A percentile compares a stretch with the other conserved stretches of the same genome.
phyloP scores from a whole-genome alignment of 2,113 vertebrate species.

The Hippocampus mohnikei region DNA sequence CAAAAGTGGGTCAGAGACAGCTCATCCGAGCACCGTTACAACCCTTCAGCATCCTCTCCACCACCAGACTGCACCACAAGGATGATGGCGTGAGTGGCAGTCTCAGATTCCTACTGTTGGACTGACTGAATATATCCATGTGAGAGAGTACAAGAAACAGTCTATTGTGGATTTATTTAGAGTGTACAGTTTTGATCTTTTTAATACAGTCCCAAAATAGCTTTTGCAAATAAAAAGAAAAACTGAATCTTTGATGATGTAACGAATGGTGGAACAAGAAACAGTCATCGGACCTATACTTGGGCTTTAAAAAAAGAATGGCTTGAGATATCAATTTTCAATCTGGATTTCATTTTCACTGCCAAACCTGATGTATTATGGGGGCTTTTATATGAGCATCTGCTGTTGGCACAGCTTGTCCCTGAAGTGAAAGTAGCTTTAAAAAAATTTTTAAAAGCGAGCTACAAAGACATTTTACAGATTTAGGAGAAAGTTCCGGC shows the following conservation, averaged over 20 bases:
- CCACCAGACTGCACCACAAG: conserved; percentile 14
- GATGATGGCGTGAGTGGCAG: conserved; percentile 14
- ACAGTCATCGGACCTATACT: neutral
- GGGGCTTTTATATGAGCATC: neutral
- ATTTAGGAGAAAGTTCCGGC: neutral
- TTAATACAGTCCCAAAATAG: neutral
- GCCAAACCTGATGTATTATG: neutral
- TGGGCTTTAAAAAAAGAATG: neutral
- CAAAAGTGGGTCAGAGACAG: conserved; percentile 64
- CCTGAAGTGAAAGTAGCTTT: neutral
- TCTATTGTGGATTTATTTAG: neutral
- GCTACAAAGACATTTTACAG: neutral
- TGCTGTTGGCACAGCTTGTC: neutral
- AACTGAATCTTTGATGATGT: neutral
- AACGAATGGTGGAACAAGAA: neutral
- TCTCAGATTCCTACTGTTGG: neutral
- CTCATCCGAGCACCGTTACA: conserved; percentile 38
- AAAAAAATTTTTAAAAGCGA: neutral
- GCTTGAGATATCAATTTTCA: neutral
- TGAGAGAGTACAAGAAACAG: neutral
- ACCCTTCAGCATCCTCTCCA: conserved; percentile 25
- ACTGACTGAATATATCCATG: conserved; percentile 13
- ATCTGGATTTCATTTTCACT: neutral
- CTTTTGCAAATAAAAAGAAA: neutral
- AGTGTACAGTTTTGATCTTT: conserved; percentile 8